A percentile compares a stretch with the other conserved stretches of the same genome.
These are phyloP conservation scores for Trididemnum miniatum DNA, from an alignment of 23 tunicate genomes.

Conservation along the genomic window DNA sequence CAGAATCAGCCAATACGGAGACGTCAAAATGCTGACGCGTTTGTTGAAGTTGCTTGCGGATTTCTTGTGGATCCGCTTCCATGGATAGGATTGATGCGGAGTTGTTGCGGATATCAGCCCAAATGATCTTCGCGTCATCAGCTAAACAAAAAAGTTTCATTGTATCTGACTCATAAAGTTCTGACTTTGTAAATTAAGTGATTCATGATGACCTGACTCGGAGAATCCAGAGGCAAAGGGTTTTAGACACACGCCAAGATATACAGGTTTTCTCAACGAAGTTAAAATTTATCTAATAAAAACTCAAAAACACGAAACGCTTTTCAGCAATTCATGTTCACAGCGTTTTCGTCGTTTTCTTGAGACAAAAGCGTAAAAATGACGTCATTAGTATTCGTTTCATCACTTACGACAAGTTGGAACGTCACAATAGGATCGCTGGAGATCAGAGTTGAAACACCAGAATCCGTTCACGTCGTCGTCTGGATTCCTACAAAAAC, in stretches of 20 bases:
- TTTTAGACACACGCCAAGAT: no score
- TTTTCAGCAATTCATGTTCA: no score
- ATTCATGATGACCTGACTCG: no score
- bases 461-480: slow-evolving; percentile 57
- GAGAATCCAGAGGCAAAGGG: no score
- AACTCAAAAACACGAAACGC: no score
- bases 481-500: slow-evolving; percentile 66
- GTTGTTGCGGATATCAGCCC: slow-evolving; percentile 10
- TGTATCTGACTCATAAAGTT: no score
- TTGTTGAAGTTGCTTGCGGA: not conserved
- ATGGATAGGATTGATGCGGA: slow-evolving; percentile 22
- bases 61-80: slow-evolving; percentile 5
- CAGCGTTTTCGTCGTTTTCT: no score
- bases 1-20: slow-evolving; percentile 10
- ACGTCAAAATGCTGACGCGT: not conserved
- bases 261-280: no score
- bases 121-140: slow-evolving; percentile 16
- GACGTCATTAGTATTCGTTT: no score
- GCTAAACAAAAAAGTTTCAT: not conserved
- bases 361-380: no score
- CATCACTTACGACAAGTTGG: slow-evolving; percentile 71
- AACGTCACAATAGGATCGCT: slow-evolving; percentile 78
- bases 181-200: no score
- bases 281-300: no score
- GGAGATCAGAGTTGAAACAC: slow-evolving; percentile 70